Base-by-base conservation (phyloP, 2,113 vertebrate genomes). In the Peromyscus polionotus region DNA sequence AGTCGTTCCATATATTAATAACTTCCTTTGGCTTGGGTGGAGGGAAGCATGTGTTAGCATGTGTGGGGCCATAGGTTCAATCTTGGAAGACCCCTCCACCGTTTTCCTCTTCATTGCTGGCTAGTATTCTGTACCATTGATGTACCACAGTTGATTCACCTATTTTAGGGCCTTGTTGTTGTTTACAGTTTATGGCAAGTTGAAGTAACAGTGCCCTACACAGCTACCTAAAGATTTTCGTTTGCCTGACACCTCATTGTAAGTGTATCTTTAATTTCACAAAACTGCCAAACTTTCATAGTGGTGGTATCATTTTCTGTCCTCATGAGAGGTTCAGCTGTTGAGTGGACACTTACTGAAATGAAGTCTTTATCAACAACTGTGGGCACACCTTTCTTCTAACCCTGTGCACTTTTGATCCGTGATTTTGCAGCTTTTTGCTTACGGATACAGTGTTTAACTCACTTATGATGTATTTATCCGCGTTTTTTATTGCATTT, bases 401-500 rank as follows among this genome's bases (percentile, higher is more conserved):
- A 59, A 36, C 84, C 42, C 54, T 54, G n/a, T 65, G 36, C 39
- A 24, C 33, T 48, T 73, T 83, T 86, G 51, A 2, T 12, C 81
- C 16, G 42, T 39, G 12, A 48, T 24, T 84, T 67, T 85, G 22
- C 7, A 68, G 59, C 28, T 85, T 83, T 48, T 20, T 86, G 22
- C 39, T 54, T 75, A 48, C n/a, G 59, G 20, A 54, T 54, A 36
- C 51, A 42, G 17, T 16, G 8, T 88, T 90, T 87, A 67, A 75
- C 79, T 61, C 22, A 59, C 11, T 7, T 20, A 2, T 6, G 67
- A 12, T 76, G 7, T 89, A 85, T 63, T 28, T 39, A 70, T 48
- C 10, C 51, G 48, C 42, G 39, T 83, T 94, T 84, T 94, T 84
- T 89, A 59, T 90, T 88, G 42, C 28, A 65, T 51, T 68, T 91